Base-by-base conservation (phyloP, 23 tunicate species). In the Halocynthia aurantium region DNA sequence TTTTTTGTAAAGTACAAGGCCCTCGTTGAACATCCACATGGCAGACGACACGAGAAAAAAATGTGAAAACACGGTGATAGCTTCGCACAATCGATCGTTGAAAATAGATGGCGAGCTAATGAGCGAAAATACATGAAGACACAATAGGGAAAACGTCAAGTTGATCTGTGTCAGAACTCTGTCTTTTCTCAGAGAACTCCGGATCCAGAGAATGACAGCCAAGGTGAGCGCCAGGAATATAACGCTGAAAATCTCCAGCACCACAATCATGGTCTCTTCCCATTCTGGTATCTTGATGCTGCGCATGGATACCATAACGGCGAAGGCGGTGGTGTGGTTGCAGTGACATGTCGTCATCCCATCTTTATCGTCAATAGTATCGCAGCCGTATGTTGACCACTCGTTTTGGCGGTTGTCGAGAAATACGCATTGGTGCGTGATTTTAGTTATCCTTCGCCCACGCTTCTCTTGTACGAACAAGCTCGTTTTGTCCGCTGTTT, bases 11-110 rank as follows among this genome's bases (percentile, higher is more conserved):
- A 86, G 52, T 13, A 86, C 85, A 8, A 75, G 15, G 11, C 92
- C 92, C 66, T 86, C 92, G 72, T 86, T 86, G 12, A 86, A 63
- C 92, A 86, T 86, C 92, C 92, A 86, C 71, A 81, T 62, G 15
- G 82, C 85, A 18, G 92, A 73, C 7, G 92, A 57, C 18, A 86
- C 44, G 7, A 79, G 61, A 72, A 86, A 76, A 51, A 53, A 76
- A 17, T 86, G 92, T 18, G 83, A 72, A 40, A 86, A 22, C 8
- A 81, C 78, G 22, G 92, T 78, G 40, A 67, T 74, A 9, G 73
- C 61, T 57, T 56, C 76, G 76, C 92, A 86, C 13, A 81, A 50
- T 19, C 52, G 71, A 12, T 79, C 70, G 49, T 49, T 56, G 49
- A 58, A 20, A 5, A 9, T 50, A 15, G 81, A 85, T 6, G 18